Evolutionary conservation across 2,888 invertebrate genomes (phyloP), one percentile per base, ranked within the genome.

Genomic region (Sicus ferrugineus): DNA sequence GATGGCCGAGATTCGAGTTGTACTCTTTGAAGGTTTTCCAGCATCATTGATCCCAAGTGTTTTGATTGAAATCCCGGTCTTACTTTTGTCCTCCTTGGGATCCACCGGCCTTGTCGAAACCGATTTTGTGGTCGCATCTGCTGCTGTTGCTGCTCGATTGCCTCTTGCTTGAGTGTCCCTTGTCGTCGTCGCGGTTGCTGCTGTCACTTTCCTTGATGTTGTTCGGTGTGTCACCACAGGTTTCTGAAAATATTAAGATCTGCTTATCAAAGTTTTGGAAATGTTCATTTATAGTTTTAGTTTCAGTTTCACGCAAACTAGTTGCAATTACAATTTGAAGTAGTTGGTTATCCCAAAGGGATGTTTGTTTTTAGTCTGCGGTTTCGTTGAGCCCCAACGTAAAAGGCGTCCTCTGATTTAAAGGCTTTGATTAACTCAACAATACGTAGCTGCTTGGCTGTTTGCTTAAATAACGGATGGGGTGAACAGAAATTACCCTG

Each of bases 171-270:
- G 9, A 61, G 50, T 61, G 59, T n/a, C 34, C 38, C 6, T 5
- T 31, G 48, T 48, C 1, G 56, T 11, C 14, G 54, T 65, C 34
- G 52, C 30, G 28, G 23, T 52, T 34, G 16, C 19, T 14, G 65
- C 21, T 54, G 65, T 9, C 34, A 28, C 48, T 26, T 50, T 68
- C 6, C 23, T 68, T 30, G n/a, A 3, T 52, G 34, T 28, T 4
- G 34, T 38, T 38, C 62, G 52, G 19, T 23, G 34, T 62, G 50
- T 26, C 19, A 42, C 28, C 56, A 23, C 54, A 19, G 58, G 4
- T 63, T 34, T 63, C 63, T 63, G 48, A 7, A 38, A 69, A 52
- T 72, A 56, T 54, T 38, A 38, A 38, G 38, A 38, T 6, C 11
- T 38, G 38, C 38, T 38, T 38, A 38, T 38, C n/a, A n/a, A n/a